Base-by-base conservation (phyloP, 1,140 invertebrate genomes). In the Brachionus rubens region DNA sequence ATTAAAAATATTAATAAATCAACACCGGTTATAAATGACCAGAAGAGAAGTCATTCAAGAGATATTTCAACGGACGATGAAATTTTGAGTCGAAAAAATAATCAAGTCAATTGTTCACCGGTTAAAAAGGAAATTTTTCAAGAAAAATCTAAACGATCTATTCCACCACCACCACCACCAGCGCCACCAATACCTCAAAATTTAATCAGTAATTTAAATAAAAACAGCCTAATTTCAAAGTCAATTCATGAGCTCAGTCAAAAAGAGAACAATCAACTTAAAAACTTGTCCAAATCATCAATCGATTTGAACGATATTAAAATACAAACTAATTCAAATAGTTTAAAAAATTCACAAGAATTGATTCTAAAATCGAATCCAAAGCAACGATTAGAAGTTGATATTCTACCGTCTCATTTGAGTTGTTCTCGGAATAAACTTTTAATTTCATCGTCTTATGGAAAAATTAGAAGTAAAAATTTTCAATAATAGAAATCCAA, bases 341-440 rank as follows among this genome's bases (percentile, higher is more conserved):
- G 10, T 7, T 16, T 16, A 7, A 59, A 59, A 41, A 9, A 19
- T 3, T 12, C 7, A 3, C 28, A 59, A 9, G 28, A 59, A 36
- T 9, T 19, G 16, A 33, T 19, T 9, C 30, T 30, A 7, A 65
- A 72, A 52, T 21, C 26, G 41, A 36, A 33, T 28, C 68, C 68
- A 10, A 72, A 72, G 6, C 43, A 72, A 54, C 30, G 68, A 50
- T 28, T 72, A 6, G 68, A 72, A 30, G 50, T 72, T 10, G 68
- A 72, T 14, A 72, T 72, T 36, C 16, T 72, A n/a, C 68, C 68
- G 41, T 72, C 68, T 24, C 50, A 72, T 72, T 48, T 72, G 12
- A 24, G 16, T 21, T 72, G 28, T 48, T 50, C 43, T 50, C 30
- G 50, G 28, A 72, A 48, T 41, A 72, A 72, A 40, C 68, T 72